Base-by-base conservation (phyloP, 2,113 vertebrate genomes). In the Paramisgurnus dabryanus region DNA sequence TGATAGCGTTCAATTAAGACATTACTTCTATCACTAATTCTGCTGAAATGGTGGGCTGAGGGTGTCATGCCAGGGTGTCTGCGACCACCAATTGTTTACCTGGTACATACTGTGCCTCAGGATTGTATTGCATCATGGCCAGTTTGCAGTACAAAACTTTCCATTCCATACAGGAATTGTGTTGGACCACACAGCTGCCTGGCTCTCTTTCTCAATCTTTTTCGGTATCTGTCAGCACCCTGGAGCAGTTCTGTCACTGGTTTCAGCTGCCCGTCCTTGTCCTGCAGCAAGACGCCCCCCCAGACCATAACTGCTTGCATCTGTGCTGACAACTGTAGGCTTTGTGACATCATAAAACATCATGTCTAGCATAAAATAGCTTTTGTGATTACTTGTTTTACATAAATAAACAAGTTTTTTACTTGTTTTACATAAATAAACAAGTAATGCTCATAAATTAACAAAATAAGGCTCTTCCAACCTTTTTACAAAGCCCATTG, bases 61-160 rank as follows among this genome's bases (percentile, higher is more conserved):
- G 45, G 45, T 47, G 27, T 34, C 27, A 3, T 3, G 27, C 1
- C 27, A 34, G 27, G 1, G 27, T 34, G 27, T 34, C 27, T 6
- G 67, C 73, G 5, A 81, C 27, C n/a, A 67, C 15, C 11, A 79
- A n/a, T 4, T 45, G 6, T 57, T 75, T 68, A 17, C 63, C 68
- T 2, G 68, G 79, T 53, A 73, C 53, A 53, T 81, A 72, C 43
- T 45, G 34, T 0, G 75, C 64, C 17, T 9, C 13, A 22, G 70
- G 65, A 49, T 80, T 83, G 39, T 80, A 80, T 1, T 49, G n/a
- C 72, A 83, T 83, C 71, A 80, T 83, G 82, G 5, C 82, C 72
- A 3, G 13, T 84, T 1, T 85, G 67, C 1, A 80, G 0, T 13
- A 41, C 49, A 27, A 76, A 83, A 17, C 2, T 15, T 13, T 79